Evolutionary conservation across 1,140 invertebrate genomes (phyloP).

Genomic region (Cyrtorhinus lividipennis): DNA sequence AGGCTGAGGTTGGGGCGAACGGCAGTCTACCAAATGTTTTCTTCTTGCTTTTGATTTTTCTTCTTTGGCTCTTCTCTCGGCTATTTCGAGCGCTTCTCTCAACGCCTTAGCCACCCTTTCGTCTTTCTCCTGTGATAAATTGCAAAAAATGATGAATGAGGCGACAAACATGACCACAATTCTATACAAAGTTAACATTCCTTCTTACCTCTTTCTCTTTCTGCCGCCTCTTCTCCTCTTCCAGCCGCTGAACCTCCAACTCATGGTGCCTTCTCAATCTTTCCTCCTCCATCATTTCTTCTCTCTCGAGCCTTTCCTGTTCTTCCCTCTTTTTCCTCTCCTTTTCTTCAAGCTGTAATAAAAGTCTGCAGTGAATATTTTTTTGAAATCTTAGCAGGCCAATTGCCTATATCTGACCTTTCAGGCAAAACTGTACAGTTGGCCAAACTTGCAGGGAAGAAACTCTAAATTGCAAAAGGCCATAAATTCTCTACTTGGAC

Average conservation of each 20-base stretch:
- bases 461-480: too few species aligned
- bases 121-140: conserved; percentile 38
- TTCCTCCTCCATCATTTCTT: conserved; percentile 53
- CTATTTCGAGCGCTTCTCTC: conserved; percentile 42
- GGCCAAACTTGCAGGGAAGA: too few species aligned
- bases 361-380: too few species aligned
- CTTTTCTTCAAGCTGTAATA: conserved; percentile 42
- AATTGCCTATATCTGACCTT: too few species aligned
- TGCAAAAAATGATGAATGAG: too few species aligned
- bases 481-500: too few species aligned
- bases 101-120: conserved; percentile 41
- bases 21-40: conserved; percentile 19
- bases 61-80: conserved; percentile 40
- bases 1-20: background rate
- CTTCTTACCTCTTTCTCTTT: conserved; percentile 35
- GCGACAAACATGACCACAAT: too few species aligned
- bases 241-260: conserved; percentile 39
- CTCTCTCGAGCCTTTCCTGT: conserved; percentile 38
- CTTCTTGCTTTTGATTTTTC: conserved; percentile 30
- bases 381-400: too few species aligned
- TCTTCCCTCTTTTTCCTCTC: conserved; percentile 48
- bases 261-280: conserved; percentile 47
- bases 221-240: conserved; percentile 31
- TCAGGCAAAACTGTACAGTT: too few species aligned
- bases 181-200: conserved; percentile 37